Evolutionary conservation across 2,113 vertebrate species (phyloP).

Genomic region (Capra hircus): DNA sequence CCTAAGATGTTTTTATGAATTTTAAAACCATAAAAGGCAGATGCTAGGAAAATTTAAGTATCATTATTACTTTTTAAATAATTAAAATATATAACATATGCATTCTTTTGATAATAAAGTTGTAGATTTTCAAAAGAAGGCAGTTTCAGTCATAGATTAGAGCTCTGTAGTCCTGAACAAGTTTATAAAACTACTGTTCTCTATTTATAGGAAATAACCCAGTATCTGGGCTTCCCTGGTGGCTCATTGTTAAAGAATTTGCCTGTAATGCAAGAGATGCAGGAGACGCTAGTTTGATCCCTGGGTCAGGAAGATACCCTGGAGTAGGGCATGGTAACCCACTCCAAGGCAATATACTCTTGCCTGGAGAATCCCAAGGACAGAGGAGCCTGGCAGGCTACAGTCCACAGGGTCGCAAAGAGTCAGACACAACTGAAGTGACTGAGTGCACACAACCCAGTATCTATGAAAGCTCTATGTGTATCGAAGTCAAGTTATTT

Average conservation of each 20-base stretch:
- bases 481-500: background rate
- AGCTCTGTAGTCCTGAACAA: background rate
- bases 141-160: background rate
- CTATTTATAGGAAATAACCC: background rate
- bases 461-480: background rate
- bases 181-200: background rate
- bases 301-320: background rate
- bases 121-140: background rate
- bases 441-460: background rate
- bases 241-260: background rate
- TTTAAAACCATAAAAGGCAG: background rate
- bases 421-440: background rate
- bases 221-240: background rate
- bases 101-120: background rate
- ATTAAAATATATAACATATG: background rate
- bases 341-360: background rate
- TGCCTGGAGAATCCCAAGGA: background rate
- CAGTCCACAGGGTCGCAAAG: background rate
- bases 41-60: background rate
- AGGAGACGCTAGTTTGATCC: background rate
- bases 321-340: background rate
- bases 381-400: background rate
- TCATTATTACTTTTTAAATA: background rate
- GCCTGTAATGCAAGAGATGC: background rate
- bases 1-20: background rate